Conservation (phyloP, 2,113 vertebrate genomes). For the Malurus cyaneus region DNA sequence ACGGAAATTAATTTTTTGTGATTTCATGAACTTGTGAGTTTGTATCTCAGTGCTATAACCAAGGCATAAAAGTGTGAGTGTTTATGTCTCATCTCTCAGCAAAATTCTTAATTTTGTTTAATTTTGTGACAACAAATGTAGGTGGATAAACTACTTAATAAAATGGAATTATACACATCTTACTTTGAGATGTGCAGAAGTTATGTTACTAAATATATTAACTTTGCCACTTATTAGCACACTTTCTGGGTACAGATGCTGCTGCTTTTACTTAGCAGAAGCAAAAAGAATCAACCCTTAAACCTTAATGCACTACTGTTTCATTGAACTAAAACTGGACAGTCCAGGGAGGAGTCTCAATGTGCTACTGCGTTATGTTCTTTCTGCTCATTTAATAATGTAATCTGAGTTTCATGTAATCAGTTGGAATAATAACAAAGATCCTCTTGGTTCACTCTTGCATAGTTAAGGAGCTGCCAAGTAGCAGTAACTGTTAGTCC, state of each 20-base stretch:
- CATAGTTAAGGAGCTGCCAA: background rate
- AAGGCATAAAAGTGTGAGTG: background rate
- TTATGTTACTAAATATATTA: background rate
- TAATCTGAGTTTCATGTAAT: background rate
- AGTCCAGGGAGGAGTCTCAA: background rate
- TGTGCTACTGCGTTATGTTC: background rate
- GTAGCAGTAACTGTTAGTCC: background rate
- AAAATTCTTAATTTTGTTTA: background rate
- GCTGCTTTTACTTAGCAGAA: background rate
- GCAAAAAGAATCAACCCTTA: background rate
- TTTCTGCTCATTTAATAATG: background rate
- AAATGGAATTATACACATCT: background rate
- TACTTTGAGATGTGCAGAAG: background rate
- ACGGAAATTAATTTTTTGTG: background rate
- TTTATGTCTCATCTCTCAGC: background rate
- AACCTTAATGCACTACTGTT: background rate
- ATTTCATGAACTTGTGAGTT: background rate
- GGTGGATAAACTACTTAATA: background rate
- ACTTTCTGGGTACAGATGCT: background rate
- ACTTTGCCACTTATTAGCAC: background rate
- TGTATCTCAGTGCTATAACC: background rate
- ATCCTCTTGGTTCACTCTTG: background rate
- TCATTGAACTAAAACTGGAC: background rate
- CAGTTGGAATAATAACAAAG: background rate
- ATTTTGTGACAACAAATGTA: background rate